A percentile compares a stretch with the other conserved stretches of the same genome.
Conservation (phyloP, 2,888 invertebrate species). For the Gryllus longicercus region DNA sequence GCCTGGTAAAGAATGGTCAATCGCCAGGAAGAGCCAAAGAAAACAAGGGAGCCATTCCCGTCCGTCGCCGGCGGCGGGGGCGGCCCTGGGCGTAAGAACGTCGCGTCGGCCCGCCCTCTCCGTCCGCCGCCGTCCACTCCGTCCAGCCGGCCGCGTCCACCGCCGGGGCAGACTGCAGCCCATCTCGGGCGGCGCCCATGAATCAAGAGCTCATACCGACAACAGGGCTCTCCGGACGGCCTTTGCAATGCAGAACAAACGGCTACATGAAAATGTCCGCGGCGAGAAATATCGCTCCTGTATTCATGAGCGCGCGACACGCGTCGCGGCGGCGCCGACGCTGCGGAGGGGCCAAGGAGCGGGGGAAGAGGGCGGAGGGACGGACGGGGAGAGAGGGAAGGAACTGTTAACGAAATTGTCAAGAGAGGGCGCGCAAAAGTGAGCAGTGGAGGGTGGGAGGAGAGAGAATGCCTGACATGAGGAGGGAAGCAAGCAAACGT, state of each 20-base stretch:
- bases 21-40: too few relatives aligned
- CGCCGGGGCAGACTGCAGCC: background rate
- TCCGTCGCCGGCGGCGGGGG: too few relatives aligned
- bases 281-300: background rate
- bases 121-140: too few relatives aligned
- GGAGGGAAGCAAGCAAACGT: too few relatives aligned
- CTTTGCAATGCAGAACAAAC: constrained; percentile 17
- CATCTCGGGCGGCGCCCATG: background rate
- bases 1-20: too few relatives aligned
- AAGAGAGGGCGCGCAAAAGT: too few relatives aligned
- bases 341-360: background rate
- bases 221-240: background rate
- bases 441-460: too few relatives aligned
- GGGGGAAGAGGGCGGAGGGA: background rate
- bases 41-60: too few relatives aligned
- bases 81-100: too few relatives aligned
- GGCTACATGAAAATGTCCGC: background rate
- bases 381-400: background rate
- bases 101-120: too few relatives aligned
- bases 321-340: background rate
- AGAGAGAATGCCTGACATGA: too few relatives aligned
- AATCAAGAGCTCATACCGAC: background rate
- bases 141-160: too few relatives aligned
- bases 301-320: constrained; percentile 17
- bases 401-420: background rate